Percentiles rank a stretch among this genome's conserved stretches.
Conservation (phyloP, 2,113 vertebrate species). For the Dryoscopus gambensis region DNA sequence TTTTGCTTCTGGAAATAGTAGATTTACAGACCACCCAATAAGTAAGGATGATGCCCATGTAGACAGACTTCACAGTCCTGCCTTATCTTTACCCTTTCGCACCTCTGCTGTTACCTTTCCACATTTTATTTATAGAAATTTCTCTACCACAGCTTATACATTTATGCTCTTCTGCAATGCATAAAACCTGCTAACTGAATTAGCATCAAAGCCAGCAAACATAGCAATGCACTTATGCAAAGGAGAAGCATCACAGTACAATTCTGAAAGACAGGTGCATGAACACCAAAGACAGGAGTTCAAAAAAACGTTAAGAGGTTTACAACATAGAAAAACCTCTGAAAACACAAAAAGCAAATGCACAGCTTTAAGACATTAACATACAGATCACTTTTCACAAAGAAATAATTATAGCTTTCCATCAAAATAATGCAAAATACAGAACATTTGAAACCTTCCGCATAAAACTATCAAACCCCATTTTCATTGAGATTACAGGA, state of each 20-base stretch:
- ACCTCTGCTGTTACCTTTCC: neutral
- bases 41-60: accelerated
- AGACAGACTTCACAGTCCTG: neutral
- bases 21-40: neutral
- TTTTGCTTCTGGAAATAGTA: neutral
- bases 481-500: neutral
- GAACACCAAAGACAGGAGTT: neutral
- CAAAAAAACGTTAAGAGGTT: neutral
- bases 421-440: neutral
- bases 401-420: neutral
- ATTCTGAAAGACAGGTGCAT: neutral
- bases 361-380: neutral
- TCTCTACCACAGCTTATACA: neutral
- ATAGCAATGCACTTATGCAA: neutral
- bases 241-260: neutral
- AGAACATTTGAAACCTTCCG: neutral
- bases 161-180: neutral
- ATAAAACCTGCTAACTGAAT: neutral
- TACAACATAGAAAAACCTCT: neutral
- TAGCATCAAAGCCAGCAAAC: neutral
- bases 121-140: neutral
- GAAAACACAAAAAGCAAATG: neutral
- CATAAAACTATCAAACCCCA: neutral
- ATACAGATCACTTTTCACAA: neutral
- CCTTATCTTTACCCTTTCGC: neutral